A percentile compares a stretch with the other conserved stretches of the same genome.
phyloP scores from a whole-genome alignment of 2,113 vertebrate genomes.

The Melanerpes aurifrons region DNA sequence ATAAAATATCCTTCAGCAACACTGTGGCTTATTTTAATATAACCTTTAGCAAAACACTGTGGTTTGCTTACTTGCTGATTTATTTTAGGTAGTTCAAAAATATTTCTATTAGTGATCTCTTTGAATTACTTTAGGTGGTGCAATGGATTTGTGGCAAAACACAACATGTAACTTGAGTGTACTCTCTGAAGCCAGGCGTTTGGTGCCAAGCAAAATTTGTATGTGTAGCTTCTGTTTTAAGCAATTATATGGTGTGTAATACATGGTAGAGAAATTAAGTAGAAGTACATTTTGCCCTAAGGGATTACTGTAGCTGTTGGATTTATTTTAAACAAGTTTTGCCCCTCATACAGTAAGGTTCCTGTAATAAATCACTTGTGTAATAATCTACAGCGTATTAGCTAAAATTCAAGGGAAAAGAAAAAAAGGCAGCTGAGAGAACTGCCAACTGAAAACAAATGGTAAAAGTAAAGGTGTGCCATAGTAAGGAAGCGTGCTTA shows the following conservation, averaged over 20 bases:
- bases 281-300: conserved; percentile 75
- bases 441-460: background rate
- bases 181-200: conserved; percentile 67
- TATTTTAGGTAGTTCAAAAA: conserved; percentile 64
- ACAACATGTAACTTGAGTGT: conserved; percentile 73
- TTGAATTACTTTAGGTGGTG: conserved; percentile 72
- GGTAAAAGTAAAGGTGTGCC: background rate
- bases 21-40: conserved; percentile 58
- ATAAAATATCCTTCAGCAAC: conserved; percentile 49
- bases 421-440: background rate
- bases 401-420: background rate
- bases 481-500: background rate
- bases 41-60: conserved; percentile 67
- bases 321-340: conserved; percentile 81
- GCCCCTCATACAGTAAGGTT: conserved; percentile 68
- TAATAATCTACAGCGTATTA: conserved; percentile 72
- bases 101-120: conserved; percentile 75
- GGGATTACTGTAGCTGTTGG: conserved; percentile 79
- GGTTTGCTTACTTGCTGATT: conserved; percentile 70
- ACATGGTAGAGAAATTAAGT: conserved; percentile 82
- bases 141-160: conserved; percentile 76
- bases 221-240: conserved; percentile 79
- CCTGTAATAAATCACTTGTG: conserved; percentile 75
- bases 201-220: conserved; percentile 79
- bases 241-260: conserved; percentile 80